Percentiles rank a stretch among this genome's conserved stretches.
Evolutionary conservation across 2,888 invertebrate genomes (phyloP).

Genomic region (Tryphoninae sp.): DNA sequence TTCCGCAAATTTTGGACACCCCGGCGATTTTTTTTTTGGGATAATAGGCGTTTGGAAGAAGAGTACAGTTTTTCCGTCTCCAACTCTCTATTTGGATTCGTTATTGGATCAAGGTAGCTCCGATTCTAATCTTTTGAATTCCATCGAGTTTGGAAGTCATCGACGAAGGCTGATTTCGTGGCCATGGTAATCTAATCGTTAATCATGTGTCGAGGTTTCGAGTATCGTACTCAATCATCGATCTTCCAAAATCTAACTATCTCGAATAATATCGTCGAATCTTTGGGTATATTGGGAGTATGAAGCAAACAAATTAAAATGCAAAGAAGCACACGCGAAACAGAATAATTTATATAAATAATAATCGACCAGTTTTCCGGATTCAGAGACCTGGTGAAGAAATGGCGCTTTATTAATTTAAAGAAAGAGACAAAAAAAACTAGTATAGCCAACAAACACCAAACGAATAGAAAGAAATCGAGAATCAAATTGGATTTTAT

Average conservation of each 20-base stretch:
- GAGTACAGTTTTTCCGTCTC: neutral
- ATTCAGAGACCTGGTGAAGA: neutral
- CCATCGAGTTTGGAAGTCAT: neutral
- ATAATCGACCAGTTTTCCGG: neutral
- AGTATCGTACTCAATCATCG: neutral
- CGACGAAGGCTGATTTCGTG: neutral
- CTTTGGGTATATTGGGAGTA: neutral
- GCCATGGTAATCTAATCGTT: neutral
- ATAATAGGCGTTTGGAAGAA: neutral
- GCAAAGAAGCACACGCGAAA: neutral
- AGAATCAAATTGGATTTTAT: constrained; percentile 29
- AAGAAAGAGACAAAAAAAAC: neutral
- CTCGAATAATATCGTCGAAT: neutral
- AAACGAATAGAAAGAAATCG: neutral
- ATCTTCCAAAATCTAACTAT: neutral
- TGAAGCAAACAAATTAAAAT: neutral
- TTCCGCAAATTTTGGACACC: neutral
- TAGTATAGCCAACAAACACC: neutral
- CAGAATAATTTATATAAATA: neutral
- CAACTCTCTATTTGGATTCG: neutral
- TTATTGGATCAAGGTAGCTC: neutral
- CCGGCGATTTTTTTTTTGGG: neutral
- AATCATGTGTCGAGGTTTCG: neutral
- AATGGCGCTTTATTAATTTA: constrained; percentile 15
- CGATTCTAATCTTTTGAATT: neutral